Percentiles rank a stretch among this genome's conserved stretches.
Conservation (phyloP, 2,888 invertebrate genomes). For the Lithophane leautieri region DNA sequence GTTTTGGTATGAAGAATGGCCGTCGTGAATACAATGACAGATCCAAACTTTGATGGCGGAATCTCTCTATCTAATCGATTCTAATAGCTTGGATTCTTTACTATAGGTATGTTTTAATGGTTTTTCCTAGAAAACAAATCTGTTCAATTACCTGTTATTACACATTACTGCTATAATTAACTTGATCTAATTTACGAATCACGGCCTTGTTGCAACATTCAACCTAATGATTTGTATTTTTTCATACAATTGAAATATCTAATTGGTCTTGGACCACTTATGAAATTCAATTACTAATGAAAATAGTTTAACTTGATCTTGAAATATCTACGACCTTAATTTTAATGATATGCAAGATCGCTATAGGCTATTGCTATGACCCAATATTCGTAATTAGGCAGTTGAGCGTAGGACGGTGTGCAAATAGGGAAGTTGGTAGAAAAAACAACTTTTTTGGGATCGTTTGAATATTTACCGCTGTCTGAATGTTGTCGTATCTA, state of each 20-base stretch:
- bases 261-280: constrained; percentile 63
- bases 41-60: neutral
- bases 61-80: neutral
- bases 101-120: neutral
- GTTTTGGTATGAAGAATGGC: neutral
- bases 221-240: constrained; percentile 49
- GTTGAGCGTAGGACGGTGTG: constrained; percentile 21
- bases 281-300: constrained; percentile 54
- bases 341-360: constrained; percentile 44
- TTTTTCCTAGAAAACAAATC: neutral
- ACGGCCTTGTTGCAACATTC: constrained; percentile 61
- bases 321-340: constrained; percentile 46
- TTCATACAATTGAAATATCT: constrained; percentile 56
- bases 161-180: constrained; percentile 20
- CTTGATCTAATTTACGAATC: constrained; percentile 54
- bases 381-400: constrained; percentile 28
- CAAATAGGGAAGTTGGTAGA: constrained; percentile 8
- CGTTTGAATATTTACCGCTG: neutral
- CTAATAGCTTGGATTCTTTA: neutral
- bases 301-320: constrained; percentile 58
- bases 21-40: neutral
- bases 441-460: neutral
- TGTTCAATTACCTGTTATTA: neutral
- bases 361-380: constrained; percentile 42
- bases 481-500: constrained; percentile 21